phyloP scores from a whole-genome alignment of 2,888 invertebrate genomes.

The Dusona sp. region DNA sequence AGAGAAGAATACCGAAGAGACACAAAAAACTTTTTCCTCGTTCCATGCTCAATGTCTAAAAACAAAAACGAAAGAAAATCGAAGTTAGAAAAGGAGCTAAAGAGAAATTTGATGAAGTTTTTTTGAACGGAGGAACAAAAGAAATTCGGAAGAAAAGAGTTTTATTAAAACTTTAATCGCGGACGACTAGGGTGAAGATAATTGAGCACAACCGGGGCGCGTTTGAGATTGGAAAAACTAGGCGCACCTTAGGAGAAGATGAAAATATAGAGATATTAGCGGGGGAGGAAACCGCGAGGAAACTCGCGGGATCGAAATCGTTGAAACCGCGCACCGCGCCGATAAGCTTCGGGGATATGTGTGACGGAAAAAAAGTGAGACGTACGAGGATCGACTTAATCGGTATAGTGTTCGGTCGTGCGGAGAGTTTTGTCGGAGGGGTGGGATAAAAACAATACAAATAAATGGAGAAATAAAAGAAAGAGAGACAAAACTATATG shows the following conservation, averaged over 20 bases:
- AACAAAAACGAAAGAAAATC: slow-evolving; percentile 16
- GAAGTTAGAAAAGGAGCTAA: neutral
- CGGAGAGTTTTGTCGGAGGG: neutral
- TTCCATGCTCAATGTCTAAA: slow-evolving; percentile 56
- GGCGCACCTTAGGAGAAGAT: neutral
- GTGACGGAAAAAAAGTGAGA: slow-evolving; percentile 5
- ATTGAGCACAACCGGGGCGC: neutral
- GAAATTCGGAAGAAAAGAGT: neutral
- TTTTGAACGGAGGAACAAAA: neutral
- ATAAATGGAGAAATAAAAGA: neutral
- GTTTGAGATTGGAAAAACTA: neutral
- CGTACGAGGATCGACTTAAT: slow-evolving; percentile 61
- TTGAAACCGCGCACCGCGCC: slow-evolving; percentile 2
- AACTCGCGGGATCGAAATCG: slow-evolving; percentile 7
- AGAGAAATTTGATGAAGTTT: neutral
- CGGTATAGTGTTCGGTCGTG: slow-evolving; percentile 54
- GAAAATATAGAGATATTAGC: neutral
- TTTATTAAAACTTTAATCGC: neutral
- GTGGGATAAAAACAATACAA: neutral
- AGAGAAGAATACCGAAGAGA: slow-evolving; percentile 67
- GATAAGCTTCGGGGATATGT: neutral
- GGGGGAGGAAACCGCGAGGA: slow-evolving; percentile 1
- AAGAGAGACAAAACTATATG: neutral
- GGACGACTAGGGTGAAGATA: neutral
- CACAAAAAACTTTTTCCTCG: slow-evolving; percentile 58